Base-by-base conservation (phyloP, 1,140 invertebrate species). In the Drosophila quadrilineata region DNA sequence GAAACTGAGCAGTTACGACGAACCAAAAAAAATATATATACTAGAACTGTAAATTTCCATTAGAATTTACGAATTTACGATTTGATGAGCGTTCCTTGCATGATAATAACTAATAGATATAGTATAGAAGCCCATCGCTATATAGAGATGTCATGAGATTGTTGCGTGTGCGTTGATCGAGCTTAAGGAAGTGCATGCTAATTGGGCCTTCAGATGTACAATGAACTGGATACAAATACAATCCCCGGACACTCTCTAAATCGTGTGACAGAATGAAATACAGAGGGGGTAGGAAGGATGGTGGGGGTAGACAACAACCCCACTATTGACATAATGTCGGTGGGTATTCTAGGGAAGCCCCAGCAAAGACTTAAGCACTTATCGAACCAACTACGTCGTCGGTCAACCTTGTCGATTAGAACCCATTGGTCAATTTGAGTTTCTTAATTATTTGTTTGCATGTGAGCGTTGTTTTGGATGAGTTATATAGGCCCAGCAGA, bases 401-500 rank as follows among this genome's bases (percentile, higher is more conserved):
- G 6, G 2, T 26, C 63, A 59, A 57, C 16, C 50, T 46, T 6
- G 14, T 10, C 6, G 33, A 26, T n/a, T n/a, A n/a, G 49, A 64
- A 56, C 46, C 54, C 66, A 50, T 52, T 59, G 54, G 45, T 57
- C 43, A 62, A 57, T 68, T 24, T 36, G 40, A 31, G 66, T 52
- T 36, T 57, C 22, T n/a, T 76, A 82, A 80, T 80, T 72, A 76
- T 84, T 80, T 82, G 54, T 82, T 80, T 72, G 76, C 76, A 80
- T 80, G 76, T 68, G 54, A 41, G 33, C 48, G 71, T 56, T 45
- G 26, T 65, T 19, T n/a, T n/a, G n/a, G n/a, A n/a, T n/a, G n/a
- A 19, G 17, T 9, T 19, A 40, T 40, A 40, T n/a, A 21, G 26
- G 69, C 28, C 52, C 33, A 58, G 49, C 9, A 40, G 10, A 19